Percentiles rank a stretch among this genome's conserved stretches.
Evolutionary conservation across 2,113 vertebrate genomes (phyloP).

Genomic region (Antechinus stuartii): DNA sequence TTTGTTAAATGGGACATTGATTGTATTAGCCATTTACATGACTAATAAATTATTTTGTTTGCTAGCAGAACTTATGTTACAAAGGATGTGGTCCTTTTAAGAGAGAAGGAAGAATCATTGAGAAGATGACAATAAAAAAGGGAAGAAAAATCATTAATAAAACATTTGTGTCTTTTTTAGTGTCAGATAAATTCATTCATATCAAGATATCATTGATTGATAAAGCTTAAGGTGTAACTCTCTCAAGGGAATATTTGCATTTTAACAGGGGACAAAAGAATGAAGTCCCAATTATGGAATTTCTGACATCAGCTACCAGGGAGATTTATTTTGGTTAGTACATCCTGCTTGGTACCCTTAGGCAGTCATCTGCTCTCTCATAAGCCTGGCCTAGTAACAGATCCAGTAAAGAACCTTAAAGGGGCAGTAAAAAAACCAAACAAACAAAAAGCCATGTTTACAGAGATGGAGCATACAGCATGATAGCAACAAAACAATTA

Average conservation of each 20-base stretch:
- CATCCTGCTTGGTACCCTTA: background rate
- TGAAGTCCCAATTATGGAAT: slow-evolving; percentile 4
- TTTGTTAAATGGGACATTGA: background rate
- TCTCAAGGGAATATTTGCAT: background rate
- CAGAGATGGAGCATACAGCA: background rate
- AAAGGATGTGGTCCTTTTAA: background rate
- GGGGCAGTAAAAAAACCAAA: background rate
- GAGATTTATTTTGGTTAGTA: background rate
- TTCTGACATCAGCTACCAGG: background rate
- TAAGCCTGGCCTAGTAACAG: background rate
- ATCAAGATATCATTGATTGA: background rate
- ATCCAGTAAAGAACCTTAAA: slow-evolving; percentile 4
- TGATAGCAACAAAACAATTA: background rate
- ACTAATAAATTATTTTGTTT: background rate
- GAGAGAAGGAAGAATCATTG: background rate
- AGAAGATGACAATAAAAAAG: background rate
- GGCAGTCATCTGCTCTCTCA: slow-evolving; percentile 5
- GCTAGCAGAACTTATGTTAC: background rate
- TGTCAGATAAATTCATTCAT: background rate
- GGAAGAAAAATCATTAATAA: background rate
- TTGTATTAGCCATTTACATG: background rate
- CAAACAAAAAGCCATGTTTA: background rate
- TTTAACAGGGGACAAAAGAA: slow-evolving; percentile 4
- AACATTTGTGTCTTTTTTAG: background rate
- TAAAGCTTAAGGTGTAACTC: background rate